phyloP scores from a whole-genome alignment of 2,113 vertebrate species.

The Alosa alosa region DNA sequence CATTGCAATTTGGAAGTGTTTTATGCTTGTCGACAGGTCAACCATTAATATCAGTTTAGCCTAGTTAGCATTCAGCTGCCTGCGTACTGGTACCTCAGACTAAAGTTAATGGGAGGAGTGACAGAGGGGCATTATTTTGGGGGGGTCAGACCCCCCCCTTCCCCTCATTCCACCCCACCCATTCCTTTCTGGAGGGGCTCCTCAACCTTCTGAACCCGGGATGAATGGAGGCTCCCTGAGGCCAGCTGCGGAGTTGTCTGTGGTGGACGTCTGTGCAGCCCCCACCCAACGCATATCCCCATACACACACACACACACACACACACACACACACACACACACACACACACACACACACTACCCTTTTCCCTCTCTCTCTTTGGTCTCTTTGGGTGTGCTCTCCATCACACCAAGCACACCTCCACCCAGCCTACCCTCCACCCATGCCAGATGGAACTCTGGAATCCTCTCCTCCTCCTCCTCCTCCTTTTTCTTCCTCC shows the following conservation, averaged over 20 bases:
- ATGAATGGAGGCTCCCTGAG: constrained; percentile 35
- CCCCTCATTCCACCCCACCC: no score
- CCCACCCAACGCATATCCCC: neutral
- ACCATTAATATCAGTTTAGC: constrained; percentile 42
- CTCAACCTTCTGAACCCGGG: constrained; percentile 30
- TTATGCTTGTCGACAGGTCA: constrained; percentile 6
- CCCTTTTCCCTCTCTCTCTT: neutral
- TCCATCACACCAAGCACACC: neutral
- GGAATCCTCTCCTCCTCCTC: neutral
- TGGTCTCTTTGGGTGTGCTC: neutral
- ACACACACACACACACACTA: neutral
- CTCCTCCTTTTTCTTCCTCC: neutral
- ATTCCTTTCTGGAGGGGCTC: constrained; percentile 7
- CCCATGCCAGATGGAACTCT: neutral
- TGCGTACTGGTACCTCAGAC: constrained; percentile 28
- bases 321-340: neutral
- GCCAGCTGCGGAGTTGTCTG: constrained; percentile 24
- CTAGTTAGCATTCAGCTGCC: constrained; percentile 55
- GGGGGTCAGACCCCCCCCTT: neutral
- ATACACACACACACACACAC: neutral
- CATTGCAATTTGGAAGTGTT: neutral
- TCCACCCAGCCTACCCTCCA: neutral
- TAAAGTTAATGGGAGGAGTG: neutral
- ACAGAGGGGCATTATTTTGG: neutral
- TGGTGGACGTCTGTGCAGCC: constrained; percentile 28